Percentiles rank a stretch among this genome's conserved stretches.
Evolutionary conservation across 2,113 vertebrate genomes (phyloP).

Genomic region (Megalops atlanticus): DNA sequence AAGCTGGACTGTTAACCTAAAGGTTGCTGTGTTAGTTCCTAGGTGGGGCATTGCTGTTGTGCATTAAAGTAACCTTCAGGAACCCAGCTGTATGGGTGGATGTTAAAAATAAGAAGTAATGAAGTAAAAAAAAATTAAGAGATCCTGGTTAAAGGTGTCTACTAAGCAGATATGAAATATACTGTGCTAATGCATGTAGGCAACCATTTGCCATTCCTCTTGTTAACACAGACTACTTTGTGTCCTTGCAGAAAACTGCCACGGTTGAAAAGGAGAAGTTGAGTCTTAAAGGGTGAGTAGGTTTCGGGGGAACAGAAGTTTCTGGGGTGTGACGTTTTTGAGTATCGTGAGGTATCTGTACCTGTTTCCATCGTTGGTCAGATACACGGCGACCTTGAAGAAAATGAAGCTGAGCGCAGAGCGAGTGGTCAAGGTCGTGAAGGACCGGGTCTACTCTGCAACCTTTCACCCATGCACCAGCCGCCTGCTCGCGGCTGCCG

Average conservation of each 20-base stretch:
- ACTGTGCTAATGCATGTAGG: too few relatives aligned
- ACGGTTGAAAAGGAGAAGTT: constrained; percentile 29
- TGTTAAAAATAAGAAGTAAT: too few relatives aligned
- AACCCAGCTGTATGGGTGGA: too few relatives aligned
- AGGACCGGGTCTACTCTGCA: constrained; percentile 66
- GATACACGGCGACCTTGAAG: constrained; percentile 72
- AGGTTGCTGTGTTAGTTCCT: too few relatives aligned
- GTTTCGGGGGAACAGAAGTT: background rate
- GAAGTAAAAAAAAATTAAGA: too few relatives aligned
- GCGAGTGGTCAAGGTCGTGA: constrained; percentile 76
- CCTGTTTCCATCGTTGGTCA: constrained; percentile 47
- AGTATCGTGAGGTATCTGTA: background rate
- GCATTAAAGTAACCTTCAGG: too few relatives aligned
- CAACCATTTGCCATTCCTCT: too few relatives aligned
- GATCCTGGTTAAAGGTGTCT: too few relatives aligned
- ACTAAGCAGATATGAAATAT: too few relatives aligned
- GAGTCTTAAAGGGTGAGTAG: constrained; percentile 54
- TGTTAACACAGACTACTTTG: too few relatives aligned
- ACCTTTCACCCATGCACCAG: constrained; percentile 81
- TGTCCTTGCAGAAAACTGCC: constrained; percentile 35
- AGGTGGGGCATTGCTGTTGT: too few relatives aligned
- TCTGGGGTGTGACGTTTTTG: background rate
- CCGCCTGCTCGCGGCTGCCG: constrained; percentile 78
- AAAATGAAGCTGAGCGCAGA: constrained; percentile 68
- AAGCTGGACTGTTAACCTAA: too few relatives aligned